These are phyloP conservation scores for Brenthis daphne DNA, from an alignment of 2,888 invertebrate species.

Conservation along the genomic window DNA sequence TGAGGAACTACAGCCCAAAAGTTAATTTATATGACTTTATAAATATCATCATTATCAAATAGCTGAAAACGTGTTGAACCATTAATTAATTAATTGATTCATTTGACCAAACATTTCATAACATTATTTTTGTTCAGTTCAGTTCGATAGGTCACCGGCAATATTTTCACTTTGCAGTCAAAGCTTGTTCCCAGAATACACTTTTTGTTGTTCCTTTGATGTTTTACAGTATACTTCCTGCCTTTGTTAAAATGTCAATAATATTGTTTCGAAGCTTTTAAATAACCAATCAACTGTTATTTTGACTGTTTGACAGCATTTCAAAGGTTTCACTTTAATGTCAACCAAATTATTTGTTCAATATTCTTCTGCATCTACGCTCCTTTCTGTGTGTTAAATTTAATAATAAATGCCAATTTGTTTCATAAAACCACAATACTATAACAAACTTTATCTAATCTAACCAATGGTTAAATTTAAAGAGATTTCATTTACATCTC, in stretches of 20 bases:
- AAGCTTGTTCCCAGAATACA: neutral
- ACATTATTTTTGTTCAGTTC: neutral
- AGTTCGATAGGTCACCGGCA: neutral
- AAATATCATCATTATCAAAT: too few relatives aligned
- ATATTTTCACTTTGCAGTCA: neutral
- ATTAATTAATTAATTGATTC: neutral
- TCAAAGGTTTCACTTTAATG: neutral
- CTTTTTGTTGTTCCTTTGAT: neutral
- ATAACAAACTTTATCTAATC: neutral
- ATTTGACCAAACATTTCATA: neutral
- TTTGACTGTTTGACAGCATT: neutral
- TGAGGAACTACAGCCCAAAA: too few relatives aligned
- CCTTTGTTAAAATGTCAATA: neutral
- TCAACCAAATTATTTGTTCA: neutral
- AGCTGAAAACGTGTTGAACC: neutral
- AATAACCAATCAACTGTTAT: constrained; percentile 4
- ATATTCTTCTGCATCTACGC: neutral
- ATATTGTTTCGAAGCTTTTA: neutral
- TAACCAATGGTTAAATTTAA: neutral
- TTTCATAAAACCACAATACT: too few relatives aligned
- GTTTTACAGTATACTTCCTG: neutral
- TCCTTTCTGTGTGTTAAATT: too few relatives aligned
- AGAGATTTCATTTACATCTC: too few relatives aligned
- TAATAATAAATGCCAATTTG: too few relatives aligned
- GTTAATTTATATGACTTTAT: too few relatives aligned